A percentile compares a stretch with the other conserved stretches of the same genome.
Evolutionary conservation across 2,888 invertebrate genomes (phyloP).

Genomic region (Heliconius sara): DNA sequence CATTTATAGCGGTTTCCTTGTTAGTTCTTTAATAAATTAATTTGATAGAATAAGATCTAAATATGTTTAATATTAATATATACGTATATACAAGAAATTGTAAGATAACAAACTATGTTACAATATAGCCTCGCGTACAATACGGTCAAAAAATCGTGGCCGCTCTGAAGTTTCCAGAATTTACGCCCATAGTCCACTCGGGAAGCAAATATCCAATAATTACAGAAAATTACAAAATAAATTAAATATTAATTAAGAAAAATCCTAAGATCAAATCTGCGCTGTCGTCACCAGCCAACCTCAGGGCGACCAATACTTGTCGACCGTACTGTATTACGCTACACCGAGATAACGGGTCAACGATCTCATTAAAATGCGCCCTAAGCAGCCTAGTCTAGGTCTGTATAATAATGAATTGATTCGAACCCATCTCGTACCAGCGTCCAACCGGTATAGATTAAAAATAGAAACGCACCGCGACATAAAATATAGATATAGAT

Average conservation of each 20-base stretch:
- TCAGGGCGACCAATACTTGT: too few relatives aligned
- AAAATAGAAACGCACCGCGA: conserved; percentile 37
- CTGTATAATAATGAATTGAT: conserved; percentile 33
- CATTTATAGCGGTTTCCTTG: not conserved
- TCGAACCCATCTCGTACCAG: conserved; percentile 8
- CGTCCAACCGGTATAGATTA: conserved; percentile 30
- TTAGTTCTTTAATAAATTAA: not conserved
- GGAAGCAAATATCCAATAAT: too few relatives aligned
- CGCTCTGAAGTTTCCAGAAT: too few relatives aligned
- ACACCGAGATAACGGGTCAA: conserved; percentile 43
- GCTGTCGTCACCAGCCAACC: too few relatives aligned
- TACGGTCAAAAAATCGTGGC: too few relatives aligned
- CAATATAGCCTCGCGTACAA: not conserved
- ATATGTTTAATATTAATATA: not conserved
- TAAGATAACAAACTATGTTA: conserved; percentile 2
- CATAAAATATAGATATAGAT: not conserved
- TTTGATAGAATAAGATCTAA: not conserved
- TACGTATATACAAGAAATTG: not conserved
- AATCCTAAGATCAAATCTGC: too few relatives aligned
- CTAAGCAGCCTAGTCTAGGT: conserved; percentile 39
- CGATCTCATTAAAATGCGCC: conserved; percentile 43
- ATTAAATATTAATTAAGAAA: too few relatives aligned
- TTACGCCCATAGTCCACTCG: too few relatives aligned
- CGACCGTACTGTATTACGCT: conserved; percentile 5
- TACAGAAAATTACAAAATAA: too few relatives aligned